Evolutionary conservation across 2,888 invertebrate genomes (phyloP).

Genomic region (Pachymerium ferrugineum): DNA sequence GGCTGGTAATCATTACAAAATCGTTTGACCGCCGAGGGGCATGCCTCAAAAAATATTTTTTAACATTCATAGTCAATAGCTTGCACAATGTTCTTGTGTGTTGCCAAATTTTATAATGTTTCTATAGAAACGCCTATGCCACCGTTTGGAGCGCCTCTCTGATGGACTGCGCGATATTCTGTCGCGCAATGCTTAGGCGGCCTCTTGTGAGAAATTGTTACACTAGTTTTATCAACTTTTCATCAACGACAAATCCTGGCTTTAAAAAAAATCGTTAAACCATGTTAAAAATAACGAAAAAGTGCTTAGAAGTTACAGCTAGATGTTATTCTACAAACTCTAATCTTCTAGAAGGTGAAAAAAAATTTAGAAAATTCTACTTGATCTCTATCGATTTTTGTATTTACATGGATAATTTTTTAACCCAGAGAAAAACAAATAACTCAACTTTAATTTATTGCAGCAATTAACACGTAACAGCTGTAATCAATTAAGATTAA

Average conservation of each 20-base stretch:
- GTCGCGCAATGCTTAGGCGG: too few species aligned
- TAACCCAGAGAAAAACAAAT: too few species aligned
- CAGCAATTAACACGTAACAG: too few species aligned
- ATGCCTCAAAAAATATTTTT: too few species aligned
- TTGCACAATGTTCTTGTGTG: background rate
- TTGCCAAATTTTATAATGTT: background rate
- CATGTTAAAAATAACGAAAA: background rate
- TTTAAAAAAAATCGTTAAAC: background rate
- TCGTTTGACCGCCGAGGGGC: too few species aligned
- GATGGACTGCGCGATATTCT: too few species aligned
- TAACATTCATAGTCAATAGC: too few species aligned
- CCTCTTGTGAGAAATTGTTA: too few species aligned
- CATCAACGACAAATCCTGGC: background rate
- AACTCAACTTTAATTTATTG: too few species aligned
- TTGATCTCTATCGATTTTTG: too few species aligned
- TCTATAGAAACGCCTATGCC: background rate
- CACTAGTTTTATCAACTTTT: background rate
- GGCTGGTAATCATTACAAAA: background rate
- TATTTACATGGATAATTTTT: too few species aligned
- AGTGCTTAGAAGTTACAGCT: background rate
- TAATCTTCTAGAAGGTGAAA: background rate
- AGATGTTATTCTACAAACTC: background rate
- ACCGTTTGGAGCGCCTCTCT: background rate
- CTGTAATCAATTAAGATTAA: too few species aligned
- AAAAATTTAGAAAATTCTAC: background rate